A percentile compares a stretch with the other conserved stretches of the same genome.
Conservation (phyloP, 2,888 invertebrate genomes). For the Drosophila prostipennis region DNA sequence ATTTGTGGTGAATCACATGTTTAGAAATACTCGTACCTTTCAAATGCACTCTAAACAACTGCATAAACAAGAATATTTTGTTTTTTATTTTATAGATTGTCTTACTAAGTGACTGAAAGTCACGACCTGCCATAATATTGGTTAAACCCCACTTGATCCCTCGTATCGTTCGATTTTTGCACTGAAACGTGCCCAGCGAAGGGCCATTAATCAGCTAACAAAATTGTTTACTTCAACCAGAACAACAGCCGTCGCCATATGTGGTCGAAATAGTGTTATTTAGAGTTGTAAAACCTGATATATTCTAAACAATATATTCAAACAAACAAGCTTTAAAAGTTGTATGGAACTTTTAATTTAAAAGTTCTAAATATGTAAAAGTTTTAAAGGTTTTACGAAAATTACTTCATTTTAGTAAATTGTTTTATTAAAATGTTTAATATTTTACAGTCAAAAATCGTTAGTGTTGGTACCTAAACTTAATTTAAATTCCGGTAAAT, state of each 20-base stretch:
- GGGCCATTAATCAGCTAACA: slow-evolving; percentile 32
- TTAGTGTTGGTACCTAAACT: no score
- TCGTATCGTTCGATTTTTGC: slow-evolving; percentile 6
- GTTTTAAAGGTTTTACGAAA: no score
- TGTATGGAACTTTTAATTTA: no score
- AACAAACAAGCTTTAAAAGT: neutral
- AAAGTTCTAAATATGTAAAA: no score
- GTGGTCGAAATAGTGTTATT: slow-evolving; percentile 1
- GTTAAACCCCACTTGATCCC: slow-evolving; percentile 9
- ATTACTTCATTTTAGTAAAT: no score
- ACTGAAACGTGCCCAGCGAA: slow-evolving; percentile 18
- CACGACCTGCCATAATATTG: slow-evolving; percentile 42
- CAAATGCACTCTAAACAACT: slow-evolving; percentile 21
- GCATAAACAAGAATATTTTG: slow-evolving; percentile 6
- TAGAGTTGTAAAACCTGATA: neutral
- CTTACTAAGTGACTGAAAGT: slow-evolving; percentile 13
- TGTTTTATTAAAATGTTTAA: no score
- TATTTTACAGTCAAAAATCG: no score
- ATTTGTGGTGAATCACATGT: slow-evolving; percentile 7
- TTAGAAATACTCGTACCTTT: neutral
- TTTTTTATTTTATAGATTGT: neutral
- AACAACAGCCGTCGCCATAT: slow-evolving; percentile 11
- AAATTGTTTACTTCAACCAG: slow-evolving; percentile 9
- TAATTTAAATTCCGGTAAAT: no score
- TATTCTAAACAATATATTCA: neutral